These are phyloP conservation scores for Phycodurus eques DNA, from an alignment of 2,113 vertebrate species.

Conservation along the genomic window DNA sequence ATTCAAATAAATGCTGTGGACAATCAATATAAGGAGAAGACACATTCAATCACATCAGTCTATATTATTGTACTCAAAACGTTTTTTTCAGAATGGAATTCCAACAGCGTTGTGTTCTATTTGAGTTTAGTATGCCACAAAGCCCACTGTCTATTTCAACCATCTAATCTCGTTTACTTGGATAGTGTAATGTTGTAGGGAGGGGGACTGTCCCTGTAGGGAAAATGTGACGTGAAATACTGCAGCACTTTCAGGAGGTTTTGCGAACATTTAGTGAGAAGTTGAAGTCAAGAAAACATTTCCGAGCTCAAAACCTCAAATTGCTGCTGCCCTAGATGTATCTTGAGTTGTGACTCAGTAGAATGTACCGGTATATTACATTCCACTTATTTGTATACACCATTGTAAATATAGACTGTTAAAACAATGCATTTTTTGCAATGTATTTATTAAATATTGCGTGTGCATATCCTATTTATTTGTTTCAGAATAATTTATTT, in stretches of 20 bases:
- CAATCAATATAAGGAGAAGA: constrained; percentile 58
- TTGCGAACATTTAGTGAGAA: constrained; percentile 14
- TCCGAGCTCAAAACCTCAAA: not conserved
- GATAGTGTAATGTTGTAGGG: not conserved
- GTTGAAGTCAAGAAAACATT: constrained; percentile 17
- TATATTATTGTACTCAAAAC: constrained; percentile 14
- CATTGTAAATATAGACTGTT: constrained; percentile 2
- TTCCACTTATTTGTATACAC: constrained; percentile 19
- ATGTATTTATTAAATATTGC: constrained; percentile 12
- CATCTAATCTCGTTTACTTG: not conserved
- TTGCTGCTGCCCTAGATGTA: not conserved
- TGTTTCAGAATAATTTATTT: constrained; percentile 63
- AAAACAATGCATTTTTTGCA: constrained; percentile 38
- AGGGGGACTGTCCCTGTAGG: not conserved
- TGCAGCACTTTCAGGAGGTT: constrained; percentile 31
- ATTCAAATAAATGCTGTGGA: constrained; percentile 44
- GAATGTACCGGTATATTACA: not conserved
- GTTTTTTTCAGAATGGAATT: not conserved
- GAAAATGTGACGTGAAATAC: constrained; percentile 20
- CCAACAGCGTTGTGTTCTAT: not conserved
- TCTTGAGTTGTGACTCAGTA: constrained; percentile 1
- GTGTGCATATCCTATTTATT: constrained; percentile 37
- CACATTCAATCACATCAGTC: not conserved
- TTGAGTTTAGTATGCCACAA: not conserved
- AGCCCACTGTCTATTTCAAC: not conserved